Percentiles rank a stretch among this genome's conserved stretches.
phyloP scores from a whole-genome alignment of 2,797 vertebrate species.

The Alosa sapidissima region DNA sequence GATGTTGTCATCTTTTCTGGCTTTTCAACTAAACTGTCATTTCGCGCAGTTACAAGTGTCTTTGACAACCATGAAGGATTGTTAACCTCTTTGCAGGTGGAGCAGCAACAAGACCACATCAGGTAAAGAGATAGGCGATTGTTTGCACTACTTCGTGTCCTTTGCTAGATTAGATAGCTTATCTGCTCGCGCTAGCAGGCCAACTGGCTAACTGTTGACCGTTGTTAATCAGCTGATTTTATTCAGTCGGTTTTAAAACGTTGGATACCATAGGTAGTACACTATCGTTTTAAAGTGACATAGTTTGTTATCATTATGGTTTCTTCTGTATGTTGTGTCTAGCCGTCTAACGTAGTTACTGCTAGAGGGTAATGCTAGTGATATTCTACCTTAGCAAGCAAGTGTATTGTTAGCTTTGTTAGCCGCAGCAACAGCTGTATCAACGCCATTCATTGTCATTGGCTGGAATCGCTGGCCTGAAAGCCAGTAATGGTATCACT shows the following conservation, averaged over 20 bases:
- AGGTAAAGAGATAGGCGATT: constrained; percentile 37
- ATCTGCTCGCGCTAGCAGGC: neutral
- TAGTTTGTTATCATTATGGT: neutral
- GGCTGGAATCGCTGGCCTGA: neutral
- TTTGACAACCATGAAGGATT: neutral
- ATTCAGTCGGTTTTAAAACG: neutral
- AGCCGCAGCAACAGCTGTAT: constrained; percentile 16
- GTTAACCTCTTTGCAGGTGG: constrained; percentile 23
- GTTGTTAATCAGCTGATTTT: neutral
- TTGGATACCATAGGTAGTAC: neutral
- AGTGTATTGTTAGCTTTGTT: neutral
- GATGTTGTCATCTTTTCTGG: neutral
- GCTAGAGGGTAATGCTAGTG: neutral
- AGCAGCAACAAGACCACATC: neutral
- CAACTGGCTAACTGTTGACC: neutral
- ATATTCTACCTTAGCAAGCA: neutral
- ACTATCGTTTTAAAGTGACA: neutral
- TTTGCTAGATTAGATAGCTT: neutral
- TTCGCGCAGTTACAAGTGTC: neutral
- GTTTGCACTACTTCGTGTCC: neutral
- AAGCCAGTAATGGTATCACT: neutral
- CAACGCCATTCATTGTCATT: neutral
- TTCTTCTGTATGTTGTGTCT: neutral
- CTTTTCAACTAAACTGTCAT: constrained; percentile 9
- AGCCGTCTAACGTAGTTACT: too few relatives aligned